Base-by-base conservation (phyloP, 1,140 invertebrate species). In the Drosophila parvula region DNA sequence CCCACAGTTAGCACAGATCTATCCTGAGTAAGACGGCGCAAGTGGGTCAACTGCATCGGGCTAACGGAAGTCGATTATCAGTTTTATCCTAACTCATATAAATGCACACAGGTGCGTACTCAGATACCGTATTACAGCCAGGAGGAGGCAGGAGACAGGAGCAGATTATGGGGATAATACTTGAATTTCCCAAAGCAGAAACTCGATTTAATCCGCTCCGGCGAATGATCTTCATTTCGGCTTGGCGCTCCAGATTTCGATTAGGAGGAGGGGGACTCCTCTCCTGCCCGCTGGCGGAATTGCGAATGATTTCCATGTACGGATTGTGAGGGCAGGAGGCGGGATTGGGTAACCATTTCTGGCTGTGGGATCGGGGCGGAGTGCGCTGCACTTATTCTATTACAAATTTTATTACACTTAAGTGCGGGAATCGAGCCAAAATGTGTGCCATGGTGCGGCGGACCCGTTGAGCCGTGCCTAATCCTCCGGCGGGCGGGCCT, bases 371-470 rank as follows among this genome's bases (percentile, higher is more conserved):
- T 16, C 53, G 50, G 34, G 50, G 50, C 50, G 50, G 47, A 69
- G 51, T 69, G 64, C 68, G 47, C 51, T 82, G 64, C 75, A 76
- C 76, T 88, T 88, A 88, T 86, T 86, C 83, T 86, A 86, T 86
- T 88, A 88, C 83, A 79, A 86, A 86, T 86, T 86, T 88, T 86
- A 86, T 86, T 88, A 86, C 57, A 86, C 84, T 88, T 86, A 86
- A 88, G 76, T 86, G 84, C 61, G 81, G 83, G 78, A 77, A 88
- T 77, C 83, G 79, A 84, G 81, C 50, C 53, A 32, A 88, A 86
- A 86, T 86, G 79, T 88, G 83, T 86, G 83, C 83, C 83, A 88
- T 86, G 79, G 74, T 51, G 68, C 55, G 71, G 56, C 53, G 38
- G 59, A 74, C 60, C 51, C 57, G 73, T 62, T 71, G 68, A 77